Percentiles rank a stretch among this genome's conserved stretches.
phyloP scores from a whole-genome alignment of 2,113 vertebrate species.

The Prionailurus bengalensis region DNA sequence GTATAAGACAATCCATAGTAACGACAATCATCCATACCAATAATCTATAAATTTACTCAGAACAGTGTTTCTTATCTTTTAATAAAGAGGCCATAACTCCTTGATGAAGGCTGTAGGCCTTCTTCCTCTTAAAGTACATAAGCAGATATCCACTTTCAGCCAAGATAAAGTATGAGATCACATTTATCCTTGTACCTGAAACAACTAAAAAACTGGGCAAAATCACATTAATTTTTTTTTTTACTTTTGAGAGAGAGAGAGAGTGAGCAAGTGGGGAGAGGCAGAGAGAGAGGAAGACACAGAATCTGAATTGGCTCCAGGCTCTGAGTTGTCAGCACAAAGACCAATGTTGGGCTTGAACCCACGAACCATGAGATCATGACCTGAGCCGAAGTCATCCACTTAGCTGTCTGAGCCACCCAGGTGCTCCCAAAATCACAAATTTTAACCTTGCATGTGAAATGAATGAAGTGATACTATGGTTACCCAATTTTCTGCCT shows the following conservation, averaged over 20 bases:
- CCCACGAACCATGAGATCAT: no score
- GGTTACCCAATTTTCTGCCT: not conserved
- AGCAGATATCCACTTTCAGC: not conserved
- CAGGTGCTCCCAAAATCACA: not conserved
- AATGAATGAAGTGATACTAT: not conserved
- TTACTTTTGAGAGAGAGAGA: no score
- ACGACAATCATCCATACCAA: not conserved
- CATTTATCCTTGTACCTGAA: not conserved
- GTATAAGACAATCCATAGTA: not conserved
- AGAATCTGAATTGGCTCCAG: no score
- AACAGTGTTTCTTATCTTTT: not conserved
- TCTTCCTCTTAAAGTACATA: not conserved
- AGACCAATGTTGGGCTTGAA: no score
- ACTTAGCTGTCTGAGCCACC: no score
- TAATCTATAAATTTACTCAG: not conserved
- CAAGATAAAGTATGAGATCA: not conserved
- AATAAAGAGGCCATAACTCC: not conserved
- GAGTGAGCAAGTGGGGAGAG: no score
- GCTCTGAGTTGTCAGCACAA: no score
- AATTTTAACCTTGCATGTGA: not conserved
- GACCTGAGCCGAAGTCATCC: no score
- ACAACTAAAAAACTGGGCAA: not conserved
- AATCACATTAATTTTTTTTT: not conserved
- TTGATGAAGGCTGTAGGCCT: not conserved
- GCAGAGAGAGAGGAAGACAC: no score